A percentile compares a stretch with the other conserved stretches of the same genome.
Conservation (phyloP, 2,888 invertebrate genomes). For the Drepanosiphum platanoidis region DNA sequence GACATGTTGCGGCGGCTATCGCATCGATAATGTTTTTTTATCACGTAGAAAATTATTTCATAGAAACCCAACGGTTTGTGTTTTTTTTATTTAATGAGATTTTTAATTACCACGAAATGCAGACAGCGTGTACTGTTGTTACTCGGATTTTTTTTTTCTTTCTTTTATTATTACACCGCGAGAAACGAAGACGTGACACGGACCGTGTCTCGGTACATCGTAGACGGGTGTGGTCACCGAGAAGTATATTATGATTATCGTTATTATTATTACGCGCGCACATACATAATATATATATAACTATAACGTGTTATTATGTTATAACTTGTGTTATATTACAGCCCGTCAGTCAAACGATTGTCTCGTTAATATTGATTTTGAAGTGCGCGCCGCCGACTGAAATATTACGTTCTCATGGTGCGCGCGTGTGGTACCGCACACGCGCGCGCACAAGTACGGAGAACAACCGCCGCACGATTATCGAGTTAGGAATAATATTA, state of each 20-base stretch:
- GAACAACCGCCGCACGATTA: neutral
- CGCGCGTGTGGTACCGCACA: too few species aligned
- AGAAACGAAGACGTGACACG: neutral
- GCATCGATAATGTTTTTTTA: neutral
- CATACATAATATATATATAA: neutral
- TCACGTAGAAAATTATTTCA: neutral
- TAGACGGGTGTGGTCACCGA: slow-evolving; percentile 29
- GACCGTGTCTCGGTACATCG: neutral
- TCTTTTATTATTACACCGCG: too few species aligned
- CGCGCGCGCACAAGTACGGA: too few species aligned
- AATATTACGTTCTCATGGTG: too few species aligned
- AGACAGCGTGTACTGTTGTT: neutral
- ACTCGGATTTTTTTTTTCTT: too few species aligned
- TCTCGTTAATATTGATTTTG: slow-evolving; percentile 23
- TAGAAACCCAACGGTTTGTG: neutral
- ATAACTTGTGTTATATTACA: neutral
- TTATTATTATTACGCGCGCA: neutral
- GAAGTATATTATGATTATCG: neutral
- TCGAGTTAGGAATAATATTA: neutral
- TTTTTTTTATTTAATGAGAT: slow-evolving; percentile 12
- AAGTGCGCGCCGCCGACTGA: neutral
- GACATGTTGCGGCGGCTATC: too few species aligned
- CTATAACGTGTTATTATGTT: neutral
- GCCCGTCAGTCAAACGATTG: slow-evolving; percentile 30
- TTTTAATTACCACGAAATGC: neutral